Base-by-base conservation (phyloP, 2,797 vertebrate species). In the Saxicola maurus region DNA sequence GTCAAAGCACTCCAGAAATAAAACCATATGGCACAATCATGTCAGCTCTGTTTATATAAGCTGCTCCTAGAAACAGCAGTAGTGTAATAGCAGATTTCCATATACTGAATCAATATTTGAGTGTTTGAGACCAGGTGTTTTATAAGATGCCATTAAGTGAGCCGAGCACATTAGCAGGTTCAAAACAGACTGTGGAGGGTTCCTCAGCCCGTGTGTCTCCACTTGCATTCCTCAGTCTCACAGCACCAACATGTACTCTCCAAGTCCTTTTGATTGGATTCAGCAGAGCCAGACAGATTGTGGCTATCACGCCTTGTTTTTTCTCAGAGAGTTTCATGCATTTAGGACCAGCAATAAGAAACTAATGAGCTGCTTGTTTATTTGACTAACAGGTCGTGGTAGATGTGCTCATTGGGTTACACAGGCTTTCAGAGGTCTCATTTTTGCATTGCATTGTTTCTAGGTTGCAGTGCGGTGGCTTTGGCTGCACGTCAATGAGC, bases 141-240 rank as follows among this genome's bases (percentile, higher is more conserved):
- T 98, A 98, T 98, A 98, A 98, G 98, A 99, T 98, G 98, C 98
- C 98, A 97, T 98, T 98, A 98, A 98, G 98, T 68, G 96, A 90
- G 65, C 60, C 86, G 95, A 97, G 69, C 94, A 95, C 95, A 95
- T 96, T 96, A 95, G 77, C 74, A 31, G 94, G 73, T 86, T 94
- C 98, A 96, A 96, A 96, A 95, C 93, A 96, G 97, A 94, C 97
- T 92, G 96, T 49, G 91, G 92, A 79, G 81, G 65, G 93, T 82
- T 97, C 94, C 93, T 89, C 85, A 35, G 94, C 78, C 87, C 82
- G 82, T 94, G 82, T 86, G 82, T 45, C 77, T 77, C 76, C 67
- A 88, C 96, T 82, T 48, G 55, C 97, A 97, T 97, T 97, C 97
- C 97, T 96, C 96, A 80, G 97, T 98, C 87, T 98, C 98, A 96